These are phyloP conservation scores for Astreopora myriophthalma DNA, from an alignment of 64 coral and sea anemone species.

Conservation along the genomic window DNA sequence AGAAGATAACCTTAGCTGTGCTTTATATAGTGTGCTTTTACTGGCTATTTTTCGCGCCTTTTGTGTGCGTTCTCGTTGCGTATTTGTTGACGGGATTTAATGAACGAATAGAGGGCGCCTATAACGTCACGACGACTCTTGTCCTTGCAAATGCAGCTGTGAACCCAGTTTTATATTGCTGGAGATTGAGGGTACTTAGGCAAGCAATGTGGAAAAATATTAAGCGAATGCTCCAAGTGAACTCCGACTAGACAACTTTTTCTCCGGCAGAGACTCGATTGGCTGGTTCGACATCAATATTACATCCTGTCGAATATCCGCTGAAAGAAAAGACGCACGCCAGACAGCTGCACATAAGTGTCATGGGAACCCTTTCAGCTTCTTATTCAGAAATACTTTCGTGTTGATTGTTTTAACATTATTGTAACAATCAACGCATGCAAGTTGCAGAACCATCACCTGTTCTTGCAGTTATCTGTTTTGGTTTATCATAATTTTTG, in stretches of 20 bases:
- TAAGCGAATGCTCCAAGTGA: not conserved
- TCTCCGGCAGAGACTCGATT: too few species aligned
- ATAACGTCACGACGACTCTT: not conserved
- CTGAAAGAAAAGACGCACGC: too few species aligned
- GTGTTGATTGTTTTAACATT: too few species aligned
- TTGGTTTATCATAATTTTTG: too few species aligned
- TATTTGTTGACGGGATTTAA: not conserved
- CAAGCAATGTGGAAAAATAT: not conserved
- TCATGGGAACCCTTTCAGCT: too few species aligned
- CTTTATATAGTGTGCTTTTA: conserved; percentile 4
- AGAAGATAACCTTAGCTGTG: not conserved
- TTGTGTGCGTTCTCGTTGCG: conserved; percentile 13
- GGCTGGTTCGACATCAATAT: too few species aligned
- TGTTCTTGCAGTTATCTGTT: too few species aligned
- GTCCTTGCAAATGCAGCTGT: conserved; percentile 1
- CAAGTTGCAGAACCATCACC: too few species aligned
- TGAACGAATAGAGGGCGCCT: not conserved
- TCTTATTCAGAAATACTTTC: too few species aligned
- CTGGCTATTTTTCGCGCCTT: conserved; percentile 24
- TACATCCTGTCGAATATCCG: too few species aligned
- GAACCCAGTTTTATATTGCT: conserved; percentile 25
- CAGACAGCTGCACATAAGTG: too few species aligned
- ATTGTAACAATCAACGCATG: too few species aligned
- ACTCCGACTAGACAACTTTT: not conserved
- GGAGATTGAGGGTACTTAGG: not conserved